These are phyloP conservation scores for Eupithecia subfuscata DNA, from an alignment of 2,888 invertebrate genomes.

Conservation along the genomic window DNA sequence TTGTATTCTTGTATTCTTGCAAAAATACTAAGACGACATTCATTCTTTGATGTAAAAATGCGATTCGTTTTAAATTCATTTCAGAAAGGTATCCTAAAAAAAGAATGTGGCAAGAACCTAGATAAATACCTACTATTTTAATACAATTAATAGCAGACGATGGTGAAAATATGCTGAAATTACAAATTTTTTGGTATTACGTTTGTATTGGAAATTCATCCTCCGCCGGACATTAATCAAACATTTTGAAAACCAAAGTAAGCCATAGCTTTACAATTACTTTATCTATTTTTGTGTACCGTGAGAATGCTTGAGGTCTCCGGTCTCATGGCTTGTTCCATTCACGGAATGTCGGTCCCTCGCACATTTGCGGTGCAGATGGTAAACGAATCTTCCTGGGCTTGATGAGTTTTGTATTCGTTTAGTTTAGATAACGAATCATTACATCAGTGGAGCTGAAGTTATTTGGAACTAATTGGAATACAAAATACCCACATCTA, in stretches of 20 bases:
- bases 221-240: too few species aligned
- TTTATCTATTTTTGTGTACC: conserved; percentile 65
- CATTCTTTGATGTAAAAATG: too few species aligned
- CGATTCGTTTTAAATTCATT: too few species aligned
- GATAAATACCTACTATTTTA: too few species aligned
- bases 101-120: too few species aligned
- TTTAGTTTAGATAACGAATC: not conserved
- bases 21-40: too few species aligned
- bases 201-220: too few species aligned
- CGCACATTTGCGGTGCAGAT: conserved; percentile 76
- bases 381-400: conserved; percentile 48
- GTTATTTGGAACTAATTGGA: not conserved
- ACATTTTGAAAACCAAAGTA: conserved; percentile 7
- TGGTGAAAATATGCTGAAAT: too few species aligned
- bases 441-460: not conserved
- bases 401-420: conserved; percentile 34
- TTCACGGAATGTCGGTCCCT: conserved; percentile 74
- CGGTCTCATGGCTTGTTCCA: conserved; percentile 71
- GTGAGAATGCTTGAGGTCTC: conserved; percentile 70
- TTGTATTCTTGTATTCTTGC: too few species aligned
- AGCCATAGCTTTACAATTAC: conserved; percentile 25
- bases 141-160: too few species aligned
- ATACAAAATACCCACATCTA: not conserved
- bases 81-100: too few species aligned
- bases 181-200: too few species aligned